A percentile compares a stretch with the other conserved stretches of the same genome.
Conservation (phyloP, 2,113 vertebrate species). For the Heliornis fulica region DNA sequence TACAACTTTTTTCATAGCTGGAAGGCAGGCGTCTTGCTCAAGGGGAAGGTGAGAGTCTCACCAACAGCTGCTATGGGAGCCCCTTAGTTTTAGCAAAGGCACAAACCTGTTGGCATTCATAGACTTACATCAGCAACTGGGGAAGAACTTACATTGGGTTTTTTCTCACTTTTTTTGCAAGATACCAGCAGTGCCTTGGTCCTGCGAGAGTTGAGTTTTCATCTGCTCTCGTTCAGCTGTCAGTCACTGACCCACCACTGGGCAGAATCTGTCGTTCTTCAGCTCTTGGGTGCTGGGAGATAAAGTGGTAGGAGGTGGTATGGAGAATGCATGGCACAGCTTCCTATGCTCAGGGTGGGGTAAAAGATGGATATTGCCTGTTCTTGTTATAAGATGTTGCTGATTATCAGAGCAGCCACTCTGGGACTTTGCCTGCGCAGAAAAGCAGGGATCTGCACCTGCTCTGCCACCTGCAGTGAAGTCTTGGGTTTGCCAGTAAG, state of each 20-base stretch:
- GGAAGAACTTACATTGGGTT: not conserved
- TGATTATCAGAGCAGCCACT: not conserved
- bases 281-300: not conserved
- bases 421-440: not conserved
- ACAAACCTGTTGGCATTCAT: not conserved
- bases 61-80: not conserved
- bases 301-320: not conserved
- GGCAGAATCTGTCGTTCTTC: not conserved
- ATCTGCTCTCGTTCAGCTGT: not conserved
- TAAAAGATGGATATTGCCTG: not conserved
- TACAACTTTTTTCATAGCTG: fast-evolving
- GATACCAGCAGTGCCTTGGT: not conserved
- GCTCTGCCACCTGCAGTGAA: not conserved
- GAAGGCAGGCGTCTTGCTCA: not conserved
- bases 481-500: not conserved
- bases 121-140: not conserved
- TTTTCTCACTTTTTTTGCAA: not conserved
- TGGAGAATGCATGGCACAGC: fast-evolving
- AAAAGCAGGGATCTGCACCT: not conserved
- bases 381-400: not conserved
- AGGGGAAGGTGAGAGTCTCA: not conserved
- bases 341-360: not conserved
- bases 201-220: not conserved
- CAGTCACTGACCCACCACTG: fast-evolving
- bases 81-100: not conserved